Conservation (phyloP, 2,888 invertebrate species). For the Eutolmus rufibarbis region DNA sequence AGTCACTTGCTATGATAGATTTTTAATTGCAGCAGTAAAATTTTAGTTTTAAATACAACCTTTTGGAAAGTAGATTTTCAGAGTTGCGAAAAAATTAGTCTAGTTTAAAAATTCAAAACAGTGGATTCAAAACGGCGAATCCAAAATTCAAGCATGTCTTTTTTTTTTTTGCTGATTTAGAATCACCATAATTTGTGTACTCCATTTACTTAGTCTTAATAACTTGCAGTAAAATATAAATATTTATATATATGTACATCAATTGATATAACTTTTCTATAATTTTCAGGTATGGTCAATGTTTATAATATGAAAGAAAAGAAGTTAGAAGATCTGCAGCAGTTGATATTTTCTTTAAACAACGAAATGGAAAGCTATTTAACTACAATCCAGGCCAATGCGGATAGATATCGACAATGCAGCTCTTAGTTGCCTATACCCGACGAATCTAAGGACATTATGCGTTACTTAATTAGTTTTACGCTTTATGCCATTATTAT, state of each 20-base stretch:
- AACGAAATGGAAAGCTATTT: conserved; percentile 70
- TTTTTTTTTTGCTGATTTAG: too few relatives aligned
- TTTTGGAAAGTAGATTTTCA: too few relatives aligned
- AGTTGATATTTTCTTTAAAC: conserved; percentile 69
- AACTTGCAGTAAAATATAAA: not conserved
- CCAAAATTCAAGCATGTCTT: too few relatives aligned
- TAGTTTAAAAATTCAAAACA: too few relatives aligned
- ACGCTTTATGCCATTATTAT: not conserved
- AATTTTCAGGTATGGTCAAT: conserved; percentile 66
- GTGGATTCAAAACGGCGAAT: not conserved
- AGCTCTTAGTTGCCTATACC: not conserved
- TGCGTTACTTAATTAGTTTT: conserved; percentile 33
- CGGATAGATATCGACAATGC: conserved; percentile 71
- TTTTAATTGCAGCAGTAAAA: too few relatives aligned
- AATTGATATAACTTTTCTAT: conserved; percentile 40
- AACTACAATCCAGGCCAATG: conserved; percentile 67
- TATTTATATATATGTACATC: not conserved
- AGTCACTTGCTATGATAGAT: too few relatives aligned
- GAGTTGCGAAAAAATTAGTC: too few relatives aligned
- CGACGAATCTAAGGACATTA: not conserved
- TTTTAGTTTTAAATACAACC: too few relatives aligned
- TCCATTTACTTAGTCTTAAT: too few relatives aligned
- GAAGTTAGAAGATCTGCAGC: conserved; percentile 67
- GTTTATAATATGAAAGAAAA: conserved; percentile 70
- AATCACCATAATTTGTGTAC: too few relatives aligned